phyloP scores from a whole-genome alignment of 2,113 vertebrate species.

The Tachysurus fulvidraco region DNA sequence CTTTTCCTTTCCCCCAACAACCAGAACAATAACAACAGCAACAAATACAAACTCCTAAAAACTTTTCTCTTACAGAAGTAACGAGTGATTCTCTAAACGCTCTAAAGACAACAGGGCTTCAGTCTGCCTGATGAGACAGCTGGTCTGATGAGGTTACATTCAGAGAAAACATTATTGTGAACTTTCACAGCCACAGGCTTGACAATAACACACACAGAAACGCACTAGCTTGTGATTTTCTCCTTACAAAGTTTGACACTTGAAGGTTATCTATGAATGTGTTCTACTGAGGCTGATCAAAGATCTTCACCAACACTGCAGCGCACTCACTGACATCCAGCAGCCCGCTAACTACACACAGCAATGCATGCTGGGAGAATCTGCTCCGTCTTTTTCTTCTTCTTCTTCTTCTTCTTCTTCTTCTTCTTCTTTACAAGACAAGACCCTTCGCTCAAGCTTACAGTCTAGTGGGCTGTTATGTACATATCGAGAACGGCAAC shows the following conservation, averaged over 20 bases:
- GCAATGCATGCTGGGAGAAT: neutral
- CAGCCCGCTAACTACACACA: neutral
- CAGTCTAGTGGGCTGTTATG: neutral
- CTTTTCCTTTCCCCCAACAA: neutral
- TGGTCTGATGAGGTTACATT: neutral
- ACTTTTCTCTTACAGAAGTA: neutral
- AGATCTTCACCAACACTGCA: neutral
- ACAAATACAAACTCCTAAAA: neutral
- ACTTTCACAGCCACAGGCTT: constrained; percentile 2
- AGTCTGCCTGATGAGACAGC: constrained; percentile 3
- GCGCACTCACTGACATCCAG: constrained; percentile 5
- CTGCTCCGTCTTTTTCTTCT: no score
- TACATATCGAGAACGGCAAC: neutral
- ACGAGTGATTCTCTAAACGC: neutral
- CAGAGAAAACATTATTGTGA: neutral
- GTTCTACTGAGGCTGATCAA: constrained; percentile 17
- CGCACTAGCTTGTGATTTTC: neutral
- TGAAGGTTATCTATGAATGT: neutral
- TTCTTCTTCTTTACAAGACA: neutral
- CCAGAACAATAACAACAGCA: neutral
- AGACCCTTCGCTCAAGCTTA: neutral
- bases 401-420: neutral
- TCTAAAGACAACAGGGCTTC: neutral
- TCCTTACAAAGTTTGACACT: neutral
- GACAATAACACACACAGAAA: neutral